A percentile compares a stretch with the other conserved stretches of the same genome.
These are phyloP conservation scores for Pyrocoelia pectoralis DNA, from an alignment of 2,888 invertebrate species.

Conservation along the genomic window DNA sequence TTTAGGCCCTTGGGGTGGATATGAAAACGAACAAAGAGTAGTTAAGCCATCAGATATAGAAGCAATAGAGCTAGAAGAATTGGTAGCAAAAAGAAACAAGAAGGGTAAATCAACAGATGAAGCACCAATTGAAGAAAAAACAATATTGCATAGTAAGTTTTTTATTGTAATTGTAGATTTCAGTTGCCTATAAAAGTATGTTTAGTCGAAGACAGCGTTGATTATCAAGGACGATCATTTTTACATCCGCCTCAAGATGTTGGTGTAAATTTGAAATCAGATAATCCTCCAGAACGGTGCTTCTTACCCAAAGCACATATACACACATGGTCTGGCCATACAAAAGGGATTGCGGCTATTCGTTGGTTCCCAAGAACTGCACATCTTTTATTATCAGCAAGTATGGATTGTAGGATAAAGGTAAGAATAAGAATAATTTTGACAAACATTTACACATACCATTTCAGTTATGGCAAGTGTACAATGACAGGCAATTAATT, in stretches of 20 bases:
- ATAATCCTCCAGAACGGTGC: constrained; percentile 91
- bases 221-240: constrained; percentile 97
- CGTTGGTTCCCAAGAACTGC: constrained; percentile 95
- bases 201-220: constrained; percentile 88
- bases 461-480: constrained; percentile 94
- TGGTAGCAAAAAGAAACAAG: constrained; percentile 90
- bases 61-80: constrained; percentile 92
- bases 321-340: constrained; percentile 97
- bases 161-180: constrained; percentile 19
- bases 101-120: constrained; percentile 87
- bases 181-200: not conserved
- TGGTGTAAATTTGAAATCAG: constrained; percentile 86
- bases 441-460: not conserved
- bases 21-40: constrained; percentile 85
- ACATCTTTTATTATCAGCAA: constrained; percentile 92
- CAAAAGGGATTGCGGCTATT: constrained; percentile 93
- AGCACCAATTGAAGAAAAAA: constrained; percentile 94
- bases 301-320: constrained; percentile 96
- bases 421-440: constrained; percentile 56
- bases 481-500: constrained; percentile 90
- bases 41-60: constrained; percentile 94
- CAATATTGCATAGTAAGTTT: constrained; percentile 85
- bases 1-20: constrained; percentile 97
- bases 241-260: constrained; percentile 92
- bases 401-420: constrained; percentile 97